Base-by-base conservation (phyloP, 2,888 invertebrate species). In the Brachylomia viminalis region DNA sequence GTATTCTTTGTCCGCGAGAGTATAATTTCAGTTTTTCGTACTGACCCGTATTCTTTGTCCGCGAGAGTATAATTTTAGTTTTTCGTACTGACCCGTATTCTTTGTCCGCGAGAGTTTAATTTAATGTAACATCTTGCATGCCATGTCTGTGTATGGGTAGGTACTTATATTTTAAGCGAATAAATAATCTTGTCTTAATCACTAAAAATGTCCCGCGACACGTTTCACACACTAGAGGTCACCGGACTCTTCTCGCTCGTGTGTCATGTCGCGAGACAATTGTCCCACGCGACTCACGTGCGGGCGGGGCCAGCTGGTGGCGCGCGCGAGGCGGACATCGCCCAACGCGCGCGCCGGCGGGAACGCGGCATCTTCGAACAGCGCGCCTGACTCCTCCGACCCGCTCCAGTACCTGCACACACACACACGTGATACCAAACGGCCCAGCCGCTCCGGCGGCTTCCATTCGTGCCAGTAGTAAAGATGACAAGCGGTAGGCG, bases 261-360 rank as follows among this genome's bases (percentile, higher is more conserved):
- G 38, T 38, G 23, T 38, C 33, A 23, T 23, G 23, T 38, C 33
- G 61, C 33, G 61, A 15, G 33, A 62, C 38, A n/a, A 10, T 17
- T 1, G 17, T n/a, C n/a, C 17, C 42, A 10, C 42, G 27, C 17
- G 65, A 65, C 97, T 97, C 92, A 98, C 98, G 90, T 97, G 97
- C 23, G 98, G 98, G 84, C 98, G 93, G 96, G 97, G 96, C 98
- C 98, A 98, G 61, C 97, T 95, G 83, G 97, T 95, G 97, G 95
- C 95, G 69, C 78, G 77, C 27, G 84, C 72, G 15, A 72, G 92
- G 97, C 97, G 92, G 97, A 97, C 93, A 97, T 97, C 97, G 80
- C 82, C 87, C 7, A 87, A 82, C 42, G 86, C 79, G 97, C 92
- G 91, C 80, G 72, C 69, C 58, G 77, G 73, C 42, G 80, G 76